Evolutionary conservation across 1,140 invertebrate species (phyloP).

Genomic region (Zaprionus vittiger): DNA sequence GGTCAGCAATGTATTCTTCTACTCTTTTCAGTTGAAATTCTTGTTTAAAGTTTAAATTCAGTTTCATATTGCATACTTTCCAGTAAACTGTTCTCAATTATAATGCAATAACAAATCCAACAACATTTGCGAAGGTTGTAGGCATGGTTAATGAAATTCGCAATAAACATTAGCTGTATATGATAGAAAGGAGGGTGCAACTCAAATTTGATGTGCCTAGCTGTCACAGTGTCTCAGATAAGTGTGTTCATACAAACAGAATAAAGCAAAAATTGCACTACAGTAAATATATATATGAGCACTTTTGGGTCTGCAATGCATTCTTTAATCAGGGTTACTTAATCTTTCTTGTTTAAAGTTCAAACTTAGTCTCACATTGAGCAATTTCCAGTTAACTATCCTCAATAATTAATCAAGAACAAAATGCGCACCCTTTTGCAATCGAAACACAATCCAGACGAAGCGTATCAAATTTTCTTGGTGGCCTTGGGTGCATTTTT

Average conservation of each 20-base stretch:
- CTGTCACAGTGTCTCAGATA: neutral
- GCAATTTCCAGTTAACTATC: neutral
- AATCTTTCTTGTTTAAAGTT: neutral
- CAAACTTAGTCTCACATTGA: neutral
- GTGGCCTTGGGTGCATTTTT: neutral
- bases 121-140: neutral
- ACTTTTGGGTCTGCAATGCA: neutral
- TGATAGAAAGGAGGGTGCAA: neutral
- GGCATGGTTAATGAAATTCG: neutral
- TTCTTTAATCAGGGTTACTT: too few species aligned
- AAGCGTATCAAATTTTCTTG: slow-evolving; percentile 1
- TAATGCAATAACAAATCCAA: neutral
- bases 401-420: neutral
- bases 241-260: neutral
- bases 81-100: neutral
- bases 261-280: neutral
- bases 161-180: neutral
- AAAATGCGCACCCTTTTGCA: neutral
- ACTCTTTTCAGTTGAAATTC: neutral
- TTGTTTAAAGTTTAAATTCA: neutral
- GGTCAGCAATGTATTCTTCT: neutral
- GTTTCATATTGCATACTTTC: too few species aligned
- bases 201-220: neutral
- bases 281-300: too few species aligned
- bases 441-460: neutral